Evolutionary conservation across 2,113 vertebrate genomes (phyloP).

Genomic region (Pipa parva): DNA sequence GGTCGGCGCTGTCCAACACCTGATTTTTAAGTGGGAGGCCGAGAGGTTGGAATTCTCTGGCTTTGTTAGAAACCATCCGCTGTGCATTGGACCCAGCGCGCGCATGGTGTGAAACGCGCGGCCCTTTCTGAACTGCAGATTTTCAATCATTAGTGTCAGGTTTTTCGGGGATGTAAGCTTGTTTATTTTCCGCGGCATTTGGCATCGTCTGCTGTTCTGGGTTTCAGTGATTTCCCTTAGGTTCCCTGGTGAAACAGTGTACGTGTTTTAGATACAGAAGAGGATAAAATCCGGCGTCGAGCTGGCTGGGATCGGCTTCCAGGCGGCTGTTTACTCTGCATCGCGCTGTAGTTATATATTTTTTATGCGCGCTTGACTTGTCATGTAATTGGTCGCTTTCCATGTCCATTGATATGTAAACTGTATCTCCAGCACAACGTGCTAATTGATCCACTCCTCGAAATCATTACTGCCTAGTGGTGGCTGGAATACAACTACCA

Average conservation of each 20-base stretch:
- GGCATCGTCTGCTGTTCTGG: slow-evolving; percentile 14
- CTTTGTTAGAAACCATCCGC: not conserved
- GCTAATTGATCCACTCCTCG: too few relatives aligned
- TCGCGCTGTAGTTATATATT: too few relatives aligned
- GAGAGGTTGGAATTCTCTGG: not conserved
- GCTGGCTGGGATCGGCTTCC: too few relatives aligned
- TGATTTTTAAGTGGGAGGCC: not conserved
- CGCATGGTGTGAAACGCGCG: not conserved
- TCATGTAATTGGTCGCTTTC: too few relatives aligned
- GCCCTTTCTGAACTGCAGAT: not conserved
- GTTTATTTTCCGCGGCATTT: slow-evolving; percentile 14
- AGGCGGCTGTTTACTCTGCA: too few relatives aligned
- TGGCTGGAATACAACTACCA: too few relatives aligned
- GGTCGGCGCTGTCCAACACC: too few relatives aligned
- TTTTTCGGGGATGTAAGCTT: slow-evolving; percentile 3
- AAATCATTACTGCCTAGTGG: too few relatives aligned
- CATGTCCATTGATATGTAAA: too few relatives aligned
- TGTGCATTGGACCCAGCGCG: not conserved
- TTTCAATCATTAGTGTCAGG: slow-evolving; percentile 24
- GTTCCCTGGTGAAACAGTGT: not conserved
- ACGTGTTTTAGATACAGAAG: slow-evolving; percentile 13
- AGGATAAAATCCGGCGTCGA: too few relatives aligned
- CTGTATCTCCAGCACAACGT: too few relatives aligned
- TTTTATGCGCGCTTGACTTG: too few relatives aligned
- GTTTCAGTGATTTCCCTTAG: slow-evolving; percentile 16